These are phyloP conservation scores for Crotalus tigris DNA, from an alignment of 2,113 vertebrate species.

Conservation along the genomic window DNA sequence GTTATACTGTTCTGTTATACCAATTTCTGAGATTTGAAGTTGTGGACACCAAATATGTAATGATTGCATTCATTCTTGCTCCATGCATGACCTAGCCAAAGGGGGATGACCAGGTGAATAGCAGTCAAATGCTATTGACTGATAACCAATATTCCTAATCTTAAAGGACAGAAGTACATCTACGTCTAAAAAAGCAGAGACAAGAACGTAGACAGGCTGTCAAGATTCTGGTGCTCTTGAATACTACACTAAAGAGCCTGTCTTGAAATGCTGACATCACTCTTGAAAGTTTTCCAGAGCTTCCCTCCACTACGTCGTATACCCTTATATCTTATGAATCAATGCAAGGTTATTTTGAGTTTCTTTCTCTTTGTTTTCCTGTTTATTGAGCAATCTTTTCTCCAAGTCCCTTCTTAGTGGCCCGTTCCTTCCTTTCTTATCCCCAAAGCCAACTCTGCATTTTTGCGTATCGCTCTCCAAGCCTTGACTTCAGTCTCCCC, in stretches of 20 bases:
- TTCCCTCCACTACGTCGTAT: neutral
- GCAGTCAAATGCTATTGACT: neutral
- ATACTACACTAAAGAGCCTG: neutral
- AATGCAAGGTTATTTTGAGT: no score
- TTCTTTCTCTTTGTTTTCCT: neutral
- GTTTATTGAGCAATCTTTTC: neutral
- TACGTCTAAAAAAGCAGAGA: neutral
- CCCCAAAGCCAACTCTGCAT: neutral
- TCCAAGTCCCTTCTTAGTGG: neutral
- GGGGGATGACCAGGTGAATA: neutral
- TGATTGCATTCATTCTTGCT: neutral
- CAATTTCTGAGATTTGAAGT: neutral
- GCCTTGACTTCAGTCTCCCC: no score
- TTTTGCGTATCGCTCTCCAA: neutral
- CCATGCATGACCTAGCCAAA: neutral
- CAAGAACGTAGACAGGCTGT: neutral
- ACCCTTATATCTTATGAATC: neutral
- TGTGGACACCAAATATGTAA: neutral
- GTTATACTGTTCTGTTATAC: neutral
- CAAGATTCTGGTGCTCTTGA: neutral
- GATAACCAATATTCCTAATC: neutral
- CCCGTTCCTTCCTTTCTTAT: neutral
- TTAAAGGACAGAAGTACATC: neutral
- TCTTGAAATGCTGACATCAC: neutral
- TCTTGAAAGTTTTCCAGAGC: neutral